A percentile compares a stretch with the other conserved stretches of the same genome.
Evolutionary conservation across 2,113 vertebrate species (phyloP).

Genomic region (Cheilinus undulatus): DNA sequence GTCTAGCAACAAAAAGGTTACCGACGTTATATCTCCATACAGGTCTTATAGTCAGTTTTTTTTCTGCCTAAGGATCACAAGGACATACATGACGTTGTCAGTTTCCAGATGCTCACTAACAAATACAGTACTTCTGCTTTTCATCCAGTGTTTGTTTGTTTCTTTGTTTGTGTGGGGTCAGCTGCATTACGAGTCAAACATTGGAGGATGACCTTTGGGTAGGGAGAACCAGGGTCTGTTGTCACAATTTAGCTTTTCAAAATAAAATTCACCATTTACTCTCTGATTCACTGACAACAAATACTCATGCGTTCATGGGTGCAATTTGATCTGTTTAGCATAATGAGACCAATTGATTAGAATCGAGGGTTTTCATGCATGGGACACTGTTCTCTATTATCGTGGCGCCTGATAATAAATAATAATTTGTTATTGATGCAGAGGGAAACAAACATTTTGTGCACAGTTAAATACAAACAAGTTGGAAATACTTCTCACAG

Average conservation of each 20-base stretch:
- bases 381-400: constrained; percentile 16
- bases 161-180: constrained; percentile 28
- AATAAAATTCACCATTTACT: constrained; percentile 22
- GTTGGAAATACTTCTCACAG: constrained; percentile 56
- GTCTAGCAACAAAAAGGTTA: constrained; percentile 83
- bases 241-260: constrained; percentile 40
- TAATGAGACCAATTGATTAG: constrained; percentile 15
- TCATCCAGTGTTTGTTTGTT: constrained; percentile 55
- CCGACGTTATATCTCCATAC: constrained; percentile 79
- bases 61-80: constrained; percentile 82
- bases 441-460: constrained; percentile 43
- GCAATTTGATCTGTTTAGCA: constrained; percentile 10
- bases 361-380: constrained; percentile 33
- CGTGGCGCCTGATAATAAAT: constrained; percentile 20
- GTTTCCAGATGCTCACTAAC: constrained; percentile 74
- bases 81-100: constrained; percentile 76
- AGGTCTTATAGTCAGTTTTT: constrained; percentile 77
- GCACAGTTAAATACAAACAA: constrained; percentile 59
- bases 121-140: constrained; percentile 72
- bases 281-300: constrained; percentile 52
- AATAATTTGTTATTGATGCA: background rate
- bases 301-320: constrained; percentile 57
- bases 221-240: constrained; percentile 77
- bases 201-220: constrained; percentile 71
- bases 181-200: constrained; percentile 68